phyloP scores from a whole-genome alignment of 2,888 invertebrate genomes.

The Pelosia muscerda region DNA sequence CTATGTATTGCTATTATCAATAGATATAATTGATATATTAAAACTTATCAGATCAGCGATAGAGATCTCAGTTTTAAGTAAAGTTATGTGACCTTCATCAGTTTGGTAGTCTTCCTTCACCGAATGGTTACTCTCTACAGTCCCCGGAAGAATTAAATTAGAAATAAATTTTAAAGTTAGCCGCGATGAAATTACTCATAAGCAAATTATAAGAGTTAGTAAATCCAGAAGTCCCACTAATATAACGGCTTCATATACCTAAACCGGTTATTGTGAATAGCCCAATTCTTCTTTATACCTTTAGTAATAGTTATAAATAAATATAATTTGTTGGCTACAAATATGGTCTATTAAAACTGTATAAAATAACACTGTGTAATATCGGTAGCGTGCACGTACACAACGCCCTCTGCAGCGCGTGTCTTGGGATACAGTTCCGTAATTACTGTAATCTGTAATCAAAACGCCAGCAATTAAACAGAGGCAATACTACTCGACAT shows the following conservation, averaged over 20 bases:
- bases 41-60: not conserved
- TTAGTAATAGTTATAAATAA: not conserved
- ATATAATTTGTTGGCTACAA: conserved; percentile 12
- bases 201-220: not conserved
- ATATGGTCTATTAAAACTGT: conserved; percentile 13
- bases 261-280: not conserved
- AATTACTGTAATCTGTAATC: conserved; percentile 73
- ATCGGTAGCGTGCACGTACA: conserved; percentile 50
- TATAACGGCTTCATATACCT: not conserved
- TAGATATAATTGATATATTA: not conserved
- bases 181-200: not conserved
- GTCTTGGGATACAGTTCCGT: conserved; percentile 56
- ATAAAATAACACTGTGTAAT: conserved; percentile 20
- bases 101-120: not conserved
- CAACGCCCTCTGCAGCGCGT: conserved; percentile 48
- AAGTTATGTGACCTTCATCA: not conserved
- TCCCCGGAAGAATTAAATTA: not conserved
- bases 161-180: not conserved
- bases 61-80: not conserved
- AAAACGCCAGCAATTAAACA: conserved; percentile 71
- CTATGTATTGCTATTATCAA: not conserved
- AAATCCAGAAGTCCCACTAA: not conserved
- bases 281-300: not conserved
- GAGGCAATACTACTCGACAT: conserved; percentile 59
- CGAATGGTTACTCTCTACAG: not conserved